Conservation (phyloP, 2,113 vertebrate genomes). For the Muscicapa adusta region DNA sequence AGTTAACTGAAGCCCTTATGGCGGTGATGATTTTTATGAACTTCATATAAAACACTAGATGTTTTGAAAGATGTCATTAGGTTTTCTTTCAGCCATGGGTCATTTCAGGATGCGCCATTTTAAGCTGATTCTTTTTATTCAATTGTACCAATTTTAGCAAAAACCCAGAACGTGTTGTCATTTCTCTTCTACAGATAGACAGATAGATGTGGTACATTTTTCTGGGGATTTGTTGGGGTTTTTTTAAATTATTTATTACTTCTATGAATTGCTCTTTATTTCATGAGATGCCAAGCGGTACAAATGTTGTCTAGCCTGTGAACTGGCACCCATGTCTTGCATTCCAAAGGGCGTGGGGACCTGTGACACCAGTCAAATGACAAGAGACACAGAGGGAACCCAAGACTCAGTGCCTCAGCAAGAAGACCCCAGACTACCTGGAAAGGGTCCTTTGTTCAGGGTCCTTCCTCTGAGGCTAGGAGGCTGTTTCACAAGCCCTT, state of each 20-base stretch:
- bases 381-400: not conserved
- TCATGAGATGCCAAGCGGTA: not conserved
- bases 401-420: rapidly evolving
- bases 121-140: not conserved
- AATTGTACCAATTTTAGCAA: not conserved
- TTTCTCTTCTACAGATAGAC: not conserved
- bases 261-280: not conserved
- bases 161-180: not conserved
- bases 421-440: not conserved
- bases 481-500: not conserved
- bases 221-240: rapidly evolving
- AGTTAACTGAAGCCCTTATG: not conserved
- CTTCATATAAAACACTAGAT: not conserved
- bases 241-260: not conserved
- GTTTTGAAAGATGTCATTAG: not conserved
- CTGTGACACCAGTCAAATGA: not conserved
- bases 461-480: not conserved
- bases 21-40: not conserved
- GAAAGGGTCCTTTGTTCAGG: not conserved
- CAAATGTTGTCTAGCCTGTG: not conserved
- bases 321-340: not conserved
- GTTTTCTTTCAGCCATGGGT: not conserved
- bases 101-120: not conserved
- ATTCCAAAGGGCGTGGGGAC: not conserved
- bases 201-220: not conserved